Conservation (phyloP, 2,113 vertebrate species). For the Ailuropoda melanoleuca region DNA sequence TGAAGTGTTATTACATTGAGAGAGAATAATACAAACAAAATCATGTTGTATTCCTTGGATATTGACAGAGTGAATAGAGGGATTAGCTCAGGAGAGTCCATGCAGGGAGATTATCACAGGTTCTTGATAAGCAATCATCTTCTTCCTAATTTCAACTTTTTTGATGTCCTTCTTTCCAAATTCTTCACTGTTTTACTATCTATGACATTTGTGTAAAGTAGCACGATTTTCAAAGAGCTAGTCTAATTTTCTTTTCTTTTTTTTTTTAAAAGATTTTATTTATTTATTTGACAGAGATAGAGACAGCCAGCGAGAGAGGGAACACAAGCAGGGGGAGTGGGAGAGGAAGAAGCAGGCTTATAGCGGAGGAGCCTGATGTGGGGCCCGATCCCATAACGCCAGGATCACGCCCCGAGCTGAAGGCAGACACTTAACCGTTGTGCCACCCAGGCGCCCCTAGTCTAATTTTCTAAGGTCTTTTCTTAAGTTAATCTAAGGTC, state of each 20-base stretch:
- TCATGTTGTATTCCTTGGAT: neutral
- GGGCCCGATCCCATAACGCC: too few relatives aligned
- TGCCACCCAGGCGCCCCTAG: too few relatives aligned
- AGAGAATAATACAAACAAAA: neutral
- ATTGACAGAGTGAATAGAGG: neutral
- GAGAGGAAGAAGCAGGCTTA: too few relatives aligned
- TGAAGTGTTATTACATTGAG: neutral
- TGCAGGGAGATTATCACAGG: neutral
- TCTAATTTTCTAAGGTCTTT: neutral
- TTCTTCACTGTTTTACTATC: neutral
- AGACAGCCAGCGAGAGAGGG: too few relatives aligned
- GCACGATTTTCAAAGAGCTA: neutral
- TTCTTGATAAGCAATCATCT: neutral
- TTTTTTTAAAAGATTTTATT: too few relatives aligned
- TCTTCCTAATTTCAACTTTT: neutral
- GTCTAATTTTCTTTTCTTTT: neutral
- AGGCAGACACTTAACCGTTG: too few relatives aligned
- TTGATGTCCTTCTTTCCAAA: neutral
- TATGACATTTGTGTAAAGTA: neutral
- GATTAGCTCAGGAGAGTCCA: neutral
- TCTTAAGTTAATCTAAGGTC: neutral
- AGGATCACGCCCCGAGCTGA: too few relatives aligned
- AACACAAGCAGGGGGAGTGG: too few relatives aligned
- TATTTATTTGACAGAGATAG: too few relatives aligned
- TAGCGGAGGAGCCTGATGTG: too few relatives aligned